Percentiles rank a stretch among this genome's conserved stretches.
These are phyloP conservation scores for Cataglyphis altisquamis DNA, from an alignment of 2,888 invertebrate species.

Conservation along the genomic window DNA sequence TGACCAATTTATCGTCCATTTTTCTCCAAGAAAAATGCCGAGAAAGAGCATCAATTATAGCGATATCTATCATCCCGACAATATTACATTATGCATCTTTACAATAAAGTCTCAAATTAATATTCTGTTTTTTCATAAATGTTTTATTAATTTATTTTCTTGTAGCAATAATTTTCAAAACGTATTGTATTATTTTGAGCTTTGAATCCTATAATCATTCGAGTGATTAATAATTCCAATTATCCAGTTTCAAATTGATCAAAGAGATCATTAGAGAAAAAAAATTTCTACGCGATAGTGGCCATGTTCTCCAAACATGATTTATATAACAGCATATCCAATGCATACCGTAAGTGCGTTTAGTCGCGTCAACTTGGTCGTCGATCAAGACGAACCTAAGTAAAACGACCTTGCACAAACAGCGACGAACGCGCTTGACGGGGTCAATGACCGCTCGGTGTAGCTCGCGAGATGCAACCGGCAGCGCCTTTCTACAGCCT, in stretches of 20 bases:
- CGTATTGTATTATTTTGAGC: background rate
- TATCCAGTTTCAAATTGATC: background rate
- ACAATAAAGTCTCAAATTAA: background rate
- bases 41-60: background rate
- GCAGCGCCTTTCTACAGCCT: conserved; percentile 80
- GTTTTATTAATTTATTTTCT: background rate
- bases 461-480: conserved; percentile 63
- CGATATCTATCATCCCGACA: background rate
- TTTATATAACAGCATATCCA: background rate
- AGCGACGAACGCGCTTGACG: conserved; percentile 30
- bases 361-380: conserved; percentile 29
- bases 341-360: conserved; percentile 1
- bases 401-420: conserved; percentile 73
- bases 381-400: conserved; percentile 59
- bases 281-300: background rate
- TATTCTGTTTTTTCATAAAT: background rate
- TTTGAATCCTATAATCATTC: background rate
- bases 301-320: background rate
- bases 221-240: conserved; percentile 2
- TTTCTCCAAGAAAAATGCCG: background rate
- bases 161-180: background rate
- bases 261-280: background rate
- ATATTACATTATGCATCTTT: background rate
- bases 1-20: conserved; percentile 3
- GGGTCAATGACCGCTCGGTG: conserved; percentile 66